A percentile compares a stretch with the other conserved stretches of the same genome.
Conservation (phyloP, 2,888 invertebrate species). For the Chrysotoxum bicinctum region DNA sequence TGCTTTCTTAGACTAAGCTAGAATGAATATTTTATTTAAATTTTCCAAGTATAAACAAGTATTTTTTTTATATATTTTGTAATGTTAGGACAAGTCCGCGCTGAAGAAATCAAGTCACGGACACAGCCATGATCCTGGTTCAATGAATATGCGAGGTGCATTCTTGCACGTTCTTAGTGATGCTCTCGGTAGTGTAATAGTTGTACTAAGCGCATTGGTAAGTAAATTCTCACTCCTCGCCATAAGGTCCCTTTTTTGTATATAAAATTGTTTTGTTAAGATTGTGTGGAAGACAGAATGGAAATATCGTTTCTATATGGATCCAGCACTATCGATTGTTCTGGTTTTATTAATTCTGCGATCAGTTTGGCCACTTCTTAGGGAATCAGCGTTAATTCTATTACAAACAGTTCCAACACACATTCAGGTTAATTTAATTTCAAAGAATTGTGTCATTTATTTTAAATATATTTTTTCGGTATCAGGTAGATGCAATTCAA, state of each 20-base stretch:
- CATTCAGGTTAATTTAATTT: constrained; percentile 85
- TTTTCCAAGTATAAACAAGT: not conserved
- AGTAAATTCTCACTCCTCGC: constrained; percentile 34
- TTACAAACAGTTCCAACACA: constrained; percentile 99
- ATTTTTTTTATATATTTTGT: not conserved
- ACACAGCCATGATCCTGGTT: constrained; percentile 86
- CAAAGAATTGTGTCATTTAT: not conserved
- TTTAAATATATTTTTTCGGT: not conserved
- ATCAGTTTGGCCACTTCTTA: constrained; percentile 95
- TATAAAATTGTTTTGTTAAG: constrained; percentile 75
- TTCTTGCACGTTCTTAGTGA: constrained; percentile 98
- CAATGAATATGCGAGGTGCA: constrained; percentile 99
- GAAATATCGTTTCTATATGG: constrained; percentile 92
- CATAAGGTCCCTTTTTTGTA: not conserved
- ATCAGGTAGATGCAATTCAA: constrained; percentile 93
- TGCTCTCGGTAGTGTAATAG: constrained; percentile 92
- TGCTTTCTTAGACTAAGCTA: too few relatives aligned
- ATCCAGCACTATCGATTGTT: constrained; percentile 95
- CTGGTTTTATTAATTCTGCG: constrained; percentile 93
- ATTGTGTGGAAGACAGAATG: constrained; percentile 91
- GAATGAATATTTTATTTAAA: too few relatives aligned
- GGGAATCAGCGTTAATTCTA: constrained; percentile 96
- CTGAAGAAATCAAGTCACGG: constrained; percentile 82
- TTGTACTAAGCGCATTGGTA: constrained; percentile 86
- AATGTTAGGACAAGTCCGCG: constrained; percentile 77